Conservation (phyloP, 2,888 invertebrate genomes). For the Rotaria socialis region DNA sequence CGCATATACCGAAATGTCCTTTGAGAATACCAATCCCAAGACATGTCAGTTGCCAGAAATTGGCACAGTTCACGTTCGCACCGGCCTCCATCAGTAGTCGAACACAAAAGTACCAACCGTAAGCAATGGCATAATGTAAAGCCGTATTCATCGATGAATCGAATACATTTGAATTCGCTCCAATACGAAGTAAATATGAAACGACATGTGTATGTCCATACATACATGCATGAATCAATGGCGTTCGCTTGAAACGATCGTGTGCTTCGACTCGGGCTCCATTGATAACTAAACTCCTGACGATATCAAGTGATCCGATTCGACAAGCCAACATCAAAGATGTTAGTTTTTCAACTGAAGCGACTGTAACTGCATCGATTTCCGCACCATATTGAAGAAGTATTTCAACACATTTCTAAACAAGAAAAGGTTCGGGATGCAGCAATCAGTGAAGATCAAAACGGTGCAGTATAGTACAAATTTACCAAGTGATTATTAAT, state of each 20-base stretch:
- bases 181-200: constrained; percentile 60
- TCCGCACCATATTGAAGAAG: constrained; percentile 53
- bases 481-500: constrained; percentile 41
- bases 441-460: no score
- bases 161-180: constrained; percentile 59
- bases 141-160: constrained; percentile 63
- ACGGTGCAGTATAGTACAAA: no score
- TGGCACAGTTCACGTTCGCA: constrained; percentile 37
- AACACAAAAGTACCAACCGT: constrained; percentile 63
- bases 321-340: constrained; percentile 61
- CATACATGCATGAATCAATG: constrained; percentile 62
- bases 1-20: constrained; percentile 43
- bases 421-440: no score
- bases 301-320: constrained; percentile 59
- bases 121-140: constrained; percentile 63
- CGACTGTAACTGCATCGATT: constrained; percentile 24
- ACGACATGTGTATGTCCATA: constrained; percentile 62
- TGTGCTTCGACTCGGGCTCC: constrained; percentile 57
- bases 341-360: constrained; percentile 56
- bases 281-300: constrained; percentile 58
- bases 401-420: constrained; percentile 57
- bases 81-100: constrained; percentile 57
- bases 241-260: constrained; percentile 62
- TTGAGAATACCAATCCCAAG: constrained; percentile 40
- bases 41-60: constrained; percentile 33